Evolutionary conservation across 1,140 invertebrate genomes (phyloP), one percentile per base, ranked within the genome.

Genomic region (Trachymyrmex cornetzi): DNA sequence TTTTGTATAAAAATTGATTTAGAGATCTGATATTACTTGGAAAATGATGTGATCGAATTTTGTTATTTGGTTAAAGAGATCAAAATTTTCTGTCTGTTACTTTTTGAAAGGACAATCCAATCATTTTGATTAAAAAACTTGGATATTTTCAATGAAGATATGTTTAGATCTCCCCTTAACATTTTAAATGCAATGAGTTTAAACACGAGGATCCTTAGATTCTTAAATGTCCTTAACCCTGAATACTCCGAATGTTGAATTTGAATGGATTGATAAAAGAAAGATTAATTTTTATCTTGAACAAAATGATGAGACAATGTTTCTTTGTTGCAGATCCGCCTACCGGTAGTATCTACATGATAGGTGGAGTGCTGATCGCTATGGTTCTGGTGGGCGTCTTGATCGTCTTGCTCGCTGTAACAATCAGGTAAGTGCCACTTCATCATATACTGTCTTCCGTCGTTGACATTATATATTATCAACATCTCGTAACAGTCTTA

Each of bases 351-450:
- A 96, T 97, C 93, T 97, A 97, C 96, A 97, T 97, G 97, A 97
- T 98, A 94, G 97, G 97, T 92, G 97, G 97, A 30, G 97, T 98
- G 85, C 95, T 97, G 87, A 97, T 98, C 93, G 97, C 97, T 63
- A 97, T 97, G 97, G 95, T 97, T 75, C 95, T 98, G 77, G 97
- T 98, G 57, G 97, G 97, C 79, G 96, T 97, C 48, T 97, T 98
- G 88, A 98, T 98, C 89, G 96, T 98, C 79, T 95, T 98, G 74
- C 95, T 98, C 91, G 97, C 97, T 55, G 96, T 97, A 66, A 97
- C 97, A 57, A 97, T 98, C 93, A 98, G 97, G 97, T 98, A 96
- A 96, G 95, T 67, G 55, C 3, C 16, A 27, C 77, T 59, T 55
- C 22, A 66, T 72, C 30, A 38, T 27, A 16, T 48, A 34, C 12